Conservation (phyloP, 2,113 vertebrate genomes). For the Coturnix japonica region DNA sequence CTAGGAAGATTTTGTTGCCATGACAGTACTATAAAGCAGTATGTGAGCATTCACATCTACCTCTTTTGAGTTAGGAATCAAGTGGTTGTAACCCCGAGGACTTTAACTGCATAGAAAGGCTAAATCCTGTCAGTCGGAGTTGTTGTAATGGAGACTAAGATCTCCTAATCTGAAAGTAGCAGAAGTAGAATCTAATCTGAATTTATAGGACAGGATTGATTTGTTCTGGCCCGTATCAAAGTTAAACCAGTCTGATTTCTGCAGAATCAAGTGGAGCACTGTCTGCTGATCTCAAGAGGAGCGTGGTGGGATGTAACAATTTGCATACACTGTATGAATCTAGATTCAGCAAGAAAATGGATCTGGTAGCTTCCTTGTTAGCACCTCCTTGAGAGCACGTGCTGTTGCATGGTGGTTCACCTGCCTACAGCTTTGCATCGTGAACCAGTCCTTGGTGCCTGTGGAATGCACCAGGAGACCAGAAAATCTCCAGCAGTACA, state of each 20-base stretch:
- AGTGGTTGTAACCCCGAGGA: conserved; percentile 19
- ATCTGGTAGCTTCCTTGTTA: not conserved
- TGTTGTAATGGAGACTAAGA: not conserved
- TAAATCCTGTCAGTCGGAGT: conserved; percentile 32
- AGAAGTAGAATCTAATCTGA: not conserved
- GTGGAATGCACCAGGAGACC: rapidly evolving
- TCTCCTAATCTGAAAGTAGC: not conserved
- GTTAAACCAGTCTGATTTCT: not conserved
- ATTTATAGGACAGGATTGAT: not conserved
- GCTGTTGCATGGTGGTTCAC: rapidly evolving
- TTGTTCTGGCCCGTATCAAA: not conserved
- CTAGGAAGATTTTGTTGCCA: conserved; percentile 25
- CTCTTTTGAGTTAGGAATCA: conserved; percentile 36
- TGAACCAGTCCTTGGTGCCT: not conserved
- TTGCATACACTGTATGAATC: not conserved
- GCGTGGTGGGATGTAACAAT: not conserved
- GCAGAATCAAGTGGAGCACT: not conserved
- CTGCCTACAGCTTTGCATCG: not conserved
- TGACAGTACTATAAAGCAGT: not conserved
- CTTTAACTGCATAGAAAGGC: not conserved
- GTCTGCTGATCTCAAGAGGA: not conserved
- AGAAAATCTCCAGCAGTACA: not conserved
- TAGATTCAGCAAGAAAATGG: not conserved
- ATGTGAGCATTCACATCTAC: conserved; percentile 30
- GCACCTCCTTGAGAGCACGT: not conserved